Evolutionary conservation across 2,113 vertebrate species (phyloP), one percentile per base, ranked within the genome.

Genomic region (Vulpes lagopus): DNA sequence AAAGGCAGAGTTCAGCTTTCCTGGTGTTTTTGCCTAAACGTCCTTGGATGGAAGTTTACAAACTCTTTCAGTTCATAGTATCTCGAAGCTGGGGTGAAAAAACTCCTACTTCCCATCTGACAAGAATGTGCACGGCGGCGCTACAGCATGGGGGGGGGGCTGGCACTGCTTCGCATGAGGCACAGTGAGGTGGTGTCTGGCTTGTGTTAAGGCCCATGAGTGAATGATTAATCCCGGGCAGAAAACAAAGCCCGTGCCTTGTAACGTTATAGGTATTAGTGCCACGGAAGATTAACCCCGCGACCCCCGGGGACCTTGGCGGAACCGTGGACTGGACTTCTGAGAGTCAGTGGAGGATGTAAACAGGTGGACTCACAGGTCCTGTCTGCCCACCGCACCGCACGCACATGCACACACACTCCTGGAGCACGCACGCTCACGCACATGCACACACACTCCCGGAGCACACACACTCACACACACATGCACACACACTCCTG

Each of bases 211-310:
- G 97, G 84, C 65, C 95, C 96, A 95, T 91, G 97, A 97, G 97
- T 94, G 94, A 98, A 97, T 98, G 96, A 96, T 97, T 98, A 98
- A 98, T 98, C 81, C 78, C 49, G 94, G 88, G 81, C 60, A 88
- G 94, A 89, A 98, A 97, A 97, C 96, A 97, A 97, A 98, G 94
- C 76, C 87, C 25, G 5, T 32, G 64, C 82, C 93, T 94, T 97
- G 96, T 97, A 98, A 97, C 3, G 20, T 93, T 97, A 97, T 94
- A 98, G 96, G 97, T 95, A 95, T 96, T 92, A 97, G 87, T 89
- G 85, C 81, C 57, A 93, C 3, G 20, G 96, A 96, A 97, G 94
- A 97, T 96, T 97, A 98, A 96, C 95, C 96, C 92, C 49, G 35
- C 10, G n/a, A 74, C 87, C 51, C 55, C 84, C 76, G 7, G 8